These are phyloP conservation scores for Muscicapa comitata DNA, from an alignment of 2,797 vertebrate genomes.

Conservation along the genomic window DNA sequence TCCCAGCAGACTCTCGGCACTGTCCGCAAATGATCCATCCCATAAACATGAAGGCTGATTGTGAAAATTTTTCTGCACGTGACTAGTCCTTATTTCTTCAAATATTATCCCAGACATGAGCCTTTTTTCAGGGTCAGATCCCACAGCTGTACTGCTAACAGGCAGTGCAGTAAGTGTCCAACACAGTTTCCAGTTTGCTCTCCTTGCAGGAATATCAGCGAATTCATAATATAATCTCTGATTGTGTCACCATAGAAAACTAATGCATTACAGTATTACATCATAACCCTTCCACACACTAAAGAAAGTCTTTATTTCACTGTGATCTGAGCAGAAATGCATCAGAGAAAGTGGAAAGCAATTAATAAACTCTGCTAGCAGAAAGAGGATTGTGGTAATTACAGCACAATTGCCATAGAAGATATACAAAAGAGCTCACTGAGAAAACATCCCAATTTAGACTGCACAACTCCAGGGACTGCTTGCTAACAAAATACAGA, in stretches of 20 bases:
- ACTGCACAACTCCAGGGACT: not conserved
- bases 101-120: not conserved
- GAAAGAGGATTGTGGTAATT: not conserved
- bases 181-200: not conserved
- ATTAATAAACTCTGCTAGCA: slow-evolving; percentile 4
- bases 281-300: not conserved
- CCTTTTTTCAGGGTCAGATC: not conserved
- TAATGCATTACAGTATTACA: not conserved
- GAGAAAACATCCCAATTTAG: slow-evolving; percentile 39
- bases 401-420: not conserved
- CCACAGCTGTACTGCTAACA: not conserved
- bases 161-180: not conserved
- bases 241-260: not conserved
- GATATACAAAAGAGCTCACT: not conserved
- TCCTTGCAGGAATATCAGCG: not conserved
- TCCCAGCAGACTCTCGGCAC: not conserved
- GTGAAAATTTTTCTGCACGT: not conserved
- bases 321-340: not conserved
- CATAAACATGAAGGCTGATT: not conserved
- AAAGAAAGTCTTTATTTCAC: not conserved
- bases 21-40: not conserved
- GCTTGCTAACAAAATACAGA: slow-evolving; percentile 34
- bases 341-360: not conserved
- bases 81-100: not conserved
- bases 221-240: not conserved